A percentile compares a stretch with the other conserved stretches of the same genome.
Conservation (phyloP, 2,113 vertebrate genomes). For the Egretta garzetta region DNA sequence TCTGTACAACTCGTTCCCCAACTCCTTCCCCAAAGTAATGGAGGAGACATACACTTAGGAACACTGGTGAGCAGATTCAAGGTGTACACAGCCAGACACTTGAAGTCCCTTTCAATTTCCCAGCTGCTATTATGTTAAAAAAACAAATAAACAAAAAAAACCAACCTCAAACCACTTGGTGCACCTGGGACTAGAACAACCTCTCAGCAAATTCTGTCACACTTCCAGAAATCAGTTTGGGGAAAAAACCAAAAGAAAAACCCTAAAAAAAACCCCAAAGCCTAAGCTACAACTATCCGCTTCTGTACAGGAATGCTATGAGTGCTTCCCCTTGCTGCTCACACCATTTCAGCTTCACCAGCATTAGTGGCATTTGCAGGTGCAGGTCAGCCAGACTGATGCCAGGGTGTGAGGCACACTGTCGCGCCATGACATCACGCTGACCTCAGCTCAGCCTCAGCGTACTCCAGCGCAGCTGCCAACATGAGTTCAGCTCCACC, state of each 20-base stretch:
- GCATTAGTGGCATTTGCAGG: neutral
- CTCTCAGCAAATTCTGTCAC: neutral
- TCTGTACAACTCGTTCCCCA: neutral
- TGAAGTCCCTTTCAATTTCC: neutral
- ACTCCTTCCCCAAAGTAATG: neutral
- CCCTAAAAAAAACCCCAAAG: neutral
- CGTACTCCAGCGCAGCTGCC: accelerated
- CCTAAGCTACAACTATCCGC: neutral
- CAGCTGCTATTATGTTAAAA: neutral
- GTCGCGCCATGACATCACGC: accelerated
- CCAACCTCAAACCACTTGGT: neutral
- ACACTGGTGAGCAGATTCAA: neutral
- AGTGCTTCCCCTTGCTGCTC: neutral
- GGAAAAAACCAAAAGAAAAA: neutral
- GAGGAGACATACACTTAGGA: neutral
- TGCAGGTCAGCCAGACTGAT: neutral
- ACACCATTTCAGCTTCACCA: neutral
- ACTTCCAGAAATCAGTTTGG: neutral
- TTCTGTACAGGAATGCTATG: neutral
- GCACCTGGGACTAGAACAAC: neutral
- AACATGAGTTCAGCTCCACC: neutral
- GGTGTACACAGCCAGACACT: neutral
- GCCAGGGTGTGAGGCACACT: accelerated
- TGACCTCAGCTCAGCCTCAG: neutral
- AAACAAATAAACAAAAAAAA: neutral